phyloP scores from a whole-genome alignment of 2,113 vertebrate species.

The Orientallactaga bullata region DNA sequence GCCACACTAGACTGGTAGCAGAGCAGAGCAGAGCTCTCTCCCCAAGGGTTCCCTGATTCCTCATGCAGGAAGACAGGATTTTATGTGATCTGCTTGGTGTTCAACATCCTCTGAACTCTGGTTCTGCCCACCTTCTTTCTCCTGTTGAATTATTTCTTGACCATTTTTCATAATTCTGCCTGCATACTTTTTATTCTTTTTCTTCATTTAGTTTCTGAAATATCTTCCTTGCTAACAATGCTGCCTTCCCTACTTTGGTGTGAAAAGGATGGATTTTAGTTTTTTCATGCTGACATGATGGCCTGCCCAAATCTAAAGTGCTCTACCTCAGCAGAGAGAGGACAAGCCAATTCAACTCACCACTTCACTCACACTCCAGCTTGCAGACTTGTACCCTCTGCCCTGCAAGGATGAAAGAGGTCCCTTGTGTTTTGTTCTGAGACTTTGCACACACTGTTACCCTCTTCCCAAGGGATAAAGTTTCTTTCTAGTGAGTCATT shows the following conservation, averaged over 20 bases:
- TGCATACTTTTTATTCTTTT: background rate
- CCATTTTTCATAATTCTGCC: background rate
- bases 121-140: background rate
- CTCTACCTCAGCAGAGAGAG: background rate
- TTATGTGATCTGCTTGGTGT: background rate
- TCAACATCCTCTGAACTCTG: background rate
- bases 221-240: background rate
- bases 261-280: background rate
- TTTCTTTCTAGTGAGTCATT: background rate
- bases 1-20: background rate
- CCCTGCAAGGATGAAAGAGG: background rate
- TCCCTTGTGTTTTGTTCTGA: background rate
- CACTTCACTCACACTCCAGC: background rate
- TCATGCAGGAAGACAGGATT: too few relatives aligned
- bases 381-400: background rate
- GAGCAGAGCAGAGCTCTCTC: background rate
- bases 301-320: background rate
- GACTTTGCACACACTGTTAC: background rate
- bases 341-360: background rate
- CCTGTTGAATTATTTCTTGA: background rate
- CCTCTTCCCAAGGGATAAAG: background rate
- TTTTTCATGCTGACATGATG: background rate
- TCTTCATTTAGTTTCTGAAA: slow-evolving; percentile 27
- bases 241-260: background rate
- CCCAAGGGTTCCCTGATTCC: background rate